A percentile compares a stretch with the other conserved stretches of the same genome.
Conservation (phyloP, 2,797 vertebrate genomes). For the Macropus fuliginosus region DNA sequence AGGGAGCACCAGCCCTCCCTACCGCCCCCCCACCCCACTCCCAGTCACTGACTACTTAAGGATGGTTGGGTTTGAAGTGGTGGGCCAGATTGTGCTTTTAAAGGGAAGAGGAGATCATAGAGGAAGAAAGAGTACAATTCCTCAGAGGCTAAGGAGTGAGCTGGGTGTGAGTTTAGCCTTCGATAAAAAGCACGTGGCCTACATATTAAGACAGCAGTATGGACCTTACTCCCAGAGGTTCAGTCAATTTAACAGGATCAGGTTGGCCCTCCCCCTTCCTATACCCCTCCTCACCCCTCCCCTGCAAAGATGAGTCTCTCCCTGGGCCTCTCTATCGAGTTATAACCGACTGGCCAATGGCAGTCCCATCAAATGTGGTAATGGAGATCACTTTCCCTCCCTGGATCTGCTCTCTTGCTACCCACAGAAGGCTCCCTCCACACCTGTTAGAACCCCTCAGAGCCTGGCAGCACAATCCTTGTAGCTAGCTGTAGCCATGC, state of each 20-base stretch:
- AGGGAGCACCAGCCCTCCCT: not conserved
- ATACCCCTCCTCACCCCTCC: too few relatives aligned
- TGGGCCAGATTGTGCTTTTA: not conserved
- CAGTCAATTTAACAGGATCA: not conserved
- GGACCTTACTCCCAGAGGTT: not conserved
- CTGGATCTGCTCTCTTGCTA: not conserved
- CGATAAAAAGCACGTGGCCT: not conserved
- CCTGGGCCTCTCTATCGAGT: not conserved
- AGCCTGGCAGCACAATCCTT: constrained; percentile 28
- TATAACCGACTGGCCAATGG: not conserved
- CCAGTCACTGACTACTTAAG: not conserved
- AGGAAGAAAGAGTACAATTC: not conserved
- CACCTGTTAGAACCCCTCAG: constrained; percentile 12
- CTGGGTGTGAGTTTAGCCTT: not conserved
- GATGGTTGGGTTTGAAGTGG: not conserved
- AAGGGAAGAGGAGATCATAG: not conserved
- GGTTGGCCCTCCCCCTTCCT: not conserved
- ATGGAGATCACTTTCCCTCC: not conserved
- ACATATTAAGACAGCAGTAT: not conserved
- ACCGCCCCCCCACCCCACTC: not conserved
- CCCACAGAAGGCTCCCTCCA: not conserved
- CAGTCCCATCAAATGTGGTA: not conserved
- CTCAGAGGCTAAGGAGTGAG: not conserved
- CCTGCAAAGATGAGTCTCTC: not conserved
- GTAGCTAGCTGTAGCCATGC: constrained; percentile 64